Evolutionary conservation across 1,140 invertebrate species (phyloP).

Genomic region (Triops cancriformis): DNA sequence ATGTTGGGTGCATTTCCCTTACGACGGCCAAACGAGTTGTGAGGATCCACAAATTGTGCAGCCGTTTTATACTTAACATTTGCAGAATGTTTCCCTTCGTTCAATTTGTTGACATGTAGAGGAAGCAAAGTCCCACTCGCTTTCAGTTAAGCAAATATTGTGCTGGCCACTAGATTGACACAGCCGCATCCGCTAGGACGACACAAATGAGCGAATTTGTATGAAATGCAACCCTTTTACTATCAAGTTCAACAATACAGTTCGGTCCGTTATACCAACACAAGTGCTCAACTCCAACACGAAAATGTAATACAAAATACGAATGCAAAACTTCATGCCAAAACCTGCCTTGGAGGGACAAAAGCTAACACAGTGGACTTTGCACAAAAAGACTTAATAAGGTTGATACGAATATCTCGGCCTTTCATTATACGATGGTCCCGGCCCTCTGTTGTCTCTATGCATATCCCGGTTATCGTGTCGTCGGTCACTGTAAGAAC

Average conservation of each 20-base stretch:
- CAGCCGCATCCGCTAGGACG: neutral
- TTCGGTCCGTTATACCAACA: neutral
- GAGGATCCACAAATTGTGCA: neutral
- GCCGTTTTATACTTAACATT: neutral
- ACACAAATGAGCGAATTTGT: neutral
- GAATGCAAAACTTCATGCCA: neutral
- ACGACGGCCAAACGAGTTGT: neutral
- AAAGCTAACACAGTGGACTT: neutral
- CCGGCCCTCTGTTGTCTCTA: neutral
- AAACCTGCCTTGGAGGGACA: neutral
- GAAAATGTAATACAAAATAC: neutral
- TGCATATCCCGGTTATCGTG: neutral
- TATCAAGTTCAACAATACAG: constrained; percentile 1
- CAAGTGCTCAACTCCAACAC: neutral
- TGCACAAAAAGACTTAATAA: neutral
- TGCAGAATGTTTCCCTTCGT: neutral
- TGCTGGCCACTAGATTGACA: neutral
- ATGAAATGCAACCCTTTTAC: neutral
- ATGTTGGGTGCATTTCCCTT: neutral
- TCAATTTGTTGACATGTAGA: neutral
- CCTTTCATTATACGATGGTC: constrained; percentile 1
- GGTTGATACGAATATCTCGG: neutral
- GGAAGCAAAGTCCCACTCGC: neutral
- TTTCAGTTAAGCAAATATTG: constrained; percentile 1
- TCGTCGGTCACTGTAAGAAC: neutral